phyloP scores from a whole-genome alignment of 2,797 vertebrate species.

The Gobionotothen gibberifrons region DNA sequence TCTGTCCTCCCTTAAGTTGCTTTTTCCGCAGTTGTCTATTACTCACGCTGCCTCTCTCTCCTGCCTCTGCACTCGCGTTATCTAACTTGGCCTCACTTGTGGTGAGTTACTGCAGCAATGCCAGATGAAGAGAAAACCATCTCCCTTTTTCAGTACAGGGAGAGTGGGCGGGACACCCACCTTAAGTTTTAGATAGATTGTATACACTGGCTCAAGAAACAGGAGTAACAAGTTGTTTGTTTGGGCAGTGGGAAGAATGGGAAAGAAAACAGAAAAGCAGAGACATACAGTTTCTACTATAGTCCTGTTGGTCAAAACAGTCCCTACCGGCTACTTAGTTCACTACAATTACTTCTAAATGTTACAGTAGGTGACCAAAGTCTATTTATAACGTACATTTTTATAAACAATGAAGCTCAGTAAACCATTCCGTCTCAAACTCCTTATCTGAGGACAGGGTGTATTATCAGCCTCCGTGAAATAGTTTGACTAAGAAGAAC shows the following conservation, averaged over 20 bases:
- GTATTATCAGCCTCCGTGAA: slow-evolving; percentile 29
- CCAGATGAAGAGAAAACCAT: slow-evolving; percentile 69
- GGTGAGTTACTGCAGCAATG: slow-evolving; percentile 52
- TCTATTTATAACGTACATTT: not conserved
- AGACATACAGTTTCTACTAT: not conserved
- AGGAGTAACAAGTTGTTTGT: slow-evolving; percentile 38
- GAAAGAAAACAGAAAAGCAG: slow-evolving; percentile 11
- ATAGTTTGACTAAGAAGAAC: slow-evolving; percentile 28
- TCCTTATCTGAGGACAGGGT: not conserved
- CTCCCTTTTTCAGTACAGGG: slow-evolving; percentile 58
- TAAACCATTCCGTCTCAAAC: not conserved
- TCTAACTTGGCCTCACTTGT: slow-evolving; percentile 66
- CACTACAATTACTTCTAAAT: not conserved
- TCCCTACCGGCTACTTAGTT: not conserved
- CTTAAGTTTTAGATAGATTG: slow-evolving; percentile 64
- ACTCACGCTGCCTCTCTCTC: slow-evolving; percentile 42
- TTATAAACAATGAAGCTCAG: not conserved
- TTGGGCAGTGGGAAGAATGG: slow-evolving; percentile 14
- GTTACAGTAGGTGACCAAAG: not conserved
- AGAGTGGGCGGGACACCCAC: slow-evolving; percentile 72
- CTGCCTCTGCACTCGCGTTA: slow-evolving; percentile 68
- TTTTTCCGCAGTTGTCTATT: too few relatives aligned
- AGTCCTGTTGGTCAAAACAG: not conserved
- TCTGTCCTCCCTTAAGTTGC: slow-evolving; percentile 1
- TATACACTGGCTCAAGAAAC: slow-evolving; percentile 52